phyloP scores from a whole-genome alignment of 2,888 invertebrate genomes.

The Heliothis peltigera region DNA sequence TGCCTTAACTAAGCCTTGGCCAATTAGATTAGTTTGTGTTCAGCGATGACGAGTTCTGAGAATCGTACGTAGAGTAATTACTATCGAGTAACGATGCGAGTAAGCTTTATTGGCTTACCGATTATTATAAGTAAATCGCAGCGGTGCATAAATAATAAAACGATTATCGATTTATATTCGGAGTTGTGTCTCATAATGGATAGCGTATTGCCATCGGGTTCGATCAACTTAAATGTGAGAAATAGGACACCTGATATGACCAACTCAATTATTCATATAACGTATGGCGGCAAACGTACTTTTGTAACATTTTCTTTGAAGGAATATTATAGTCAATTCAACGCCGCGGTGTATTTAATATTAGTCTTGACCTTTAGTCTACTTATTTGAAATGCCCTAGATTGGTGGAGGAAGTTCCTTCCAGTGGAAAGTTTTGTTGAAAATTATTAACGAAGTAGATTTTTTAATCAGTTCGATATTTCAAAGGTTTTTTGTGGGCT shows the following conservation, averaged over 20 bases:
- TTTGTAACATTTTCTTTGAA: constrained; percentile 8
- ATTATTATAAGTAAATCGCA: constrained; percentile 21
- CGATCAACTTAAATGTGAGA: constrained; percentile 35
- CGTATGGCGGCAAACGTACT: background rate
- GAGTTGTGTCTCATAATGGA: constrained; percentile 19
- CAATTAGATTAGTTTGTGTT: background rate
- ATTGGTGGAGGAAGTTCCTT: background rate
- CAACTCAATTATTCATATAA: constrained; percentile 43
- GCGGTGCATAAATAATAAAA: constrained; percentile 37
- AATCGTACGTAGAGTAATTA: background rate
- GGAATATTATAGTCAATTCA: background rate
- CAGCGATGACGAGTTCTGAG: background rate
- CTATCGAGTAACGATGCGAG: background rate
- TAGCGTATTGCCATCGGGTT: constrained; percentile 31
- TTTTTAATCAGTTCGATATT: background rate
- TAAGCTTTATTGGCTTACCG: background rate
- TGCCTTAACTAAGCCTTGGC: no score
- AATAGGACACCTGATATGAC: constrained; percentile 32
- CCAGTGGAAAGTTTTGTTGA: background rate
- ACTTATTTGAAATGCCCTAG: background rate
- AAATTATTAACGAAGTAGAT: background rate
- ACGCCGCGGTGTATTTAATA: background rate
- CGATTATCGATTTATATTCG: constrained; percentile 28
- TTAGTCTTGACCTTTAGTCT: background rate
- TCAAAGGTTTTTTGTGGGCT: background rate